phyloP scores from a whole-genome alignment of 2,113 vertebrate species.

The Tor tambroides region DNA sequence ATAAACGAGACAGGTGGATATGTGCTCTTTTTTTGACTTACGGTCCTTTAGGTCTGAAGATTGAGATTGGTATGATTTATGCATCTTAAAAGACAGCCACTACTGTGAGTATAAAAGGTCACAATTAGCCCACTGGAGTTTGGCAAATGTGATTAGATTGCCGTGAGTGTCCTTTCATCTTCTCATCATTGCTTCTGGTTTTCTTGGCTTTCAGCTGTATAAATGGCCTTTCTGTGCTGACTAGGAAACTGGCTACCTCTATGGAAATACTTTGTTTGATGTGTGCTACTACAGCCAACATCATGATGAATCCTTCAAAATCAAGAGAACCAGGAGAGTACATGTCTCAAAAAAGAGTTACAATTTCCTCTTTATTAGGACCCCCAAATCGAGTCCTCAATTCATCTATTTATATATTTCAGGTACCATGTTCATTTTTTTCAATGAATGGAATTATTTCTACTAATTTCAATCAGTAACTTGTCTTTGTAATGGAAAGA shows the following conservation, averaged over 20 bases:
- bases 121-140: constrained; percentile 89
- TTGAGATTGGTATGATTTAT: constrained; percentile 93
- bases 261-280: constrained; percentile 86
- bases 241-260: constrained; percentile 91
- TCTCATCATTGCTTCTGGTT: not conserved
- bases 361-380: not conserved
- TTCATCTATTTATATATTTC: not conserved
- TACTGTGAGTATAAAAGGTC: constrained; percentile 93
- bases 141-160: constrained; percentile 89
- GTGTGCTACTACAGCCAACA: constrained; percentile 84
- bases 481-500: not conserved
- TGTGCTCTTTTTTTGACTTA: constrained; percentile 2
- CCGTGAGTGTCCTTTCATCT: constrained; percentile 74
- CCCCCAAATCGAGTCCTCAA: not conserved
- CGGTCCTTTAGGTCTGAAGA: constrained; percentile 84
- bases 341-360: not conserved
- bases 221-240: not conserved
- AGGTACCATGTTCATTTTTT: not conserved
- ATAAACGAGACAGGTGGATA: constrained; percentile 7
- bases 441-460: too few relatives aligned
- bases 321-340: constrained; percentile 80
- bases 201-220: not conserved
- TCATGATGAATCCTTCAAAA: constrained; percentile 82
- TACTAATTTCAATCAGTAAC: too few relatives aligned
- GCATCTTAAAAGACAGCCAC: constrained; percentile 79